Conservation (phyloP, 2,113 vertebrate species). For the Oncorhynchus kisutch region DNA sequence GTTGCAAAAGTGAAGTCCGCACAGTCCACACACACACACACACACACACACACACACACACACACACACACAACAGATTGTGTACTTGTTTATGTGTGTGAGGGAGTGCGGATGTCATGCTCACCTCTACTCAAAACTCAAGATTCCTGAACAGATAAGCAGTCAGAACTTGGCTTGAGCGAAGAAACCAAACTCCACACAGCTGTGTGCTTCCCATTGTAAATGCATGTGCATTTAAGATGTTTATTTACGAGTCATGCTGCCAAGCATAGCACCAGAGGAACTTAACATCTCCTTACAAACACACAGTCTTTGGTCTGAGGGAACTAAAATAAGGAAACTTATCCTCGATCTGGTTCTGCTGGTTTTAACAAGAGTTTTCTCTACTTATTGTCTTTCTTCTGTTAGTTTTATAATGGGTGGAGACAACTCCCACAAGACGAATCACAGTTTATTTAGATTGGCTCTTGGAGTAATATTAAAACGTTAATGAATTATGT, state of each 20-base stretch:
- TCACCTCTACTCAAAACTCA: conserved; percentile 26
- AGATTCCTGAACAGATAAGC: conserved; percentile 32
- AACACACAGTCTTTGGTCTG: neutral
- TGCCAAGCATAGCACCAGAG: conserved; percentile 16
- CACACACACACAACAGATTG: neutral
- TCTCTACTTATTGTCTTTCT: neutral
- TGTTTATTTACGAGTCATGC: conserved; percentile 19
- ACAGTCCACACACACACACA: neutral
- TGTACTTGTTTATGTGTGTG: conserved; percentile 1
- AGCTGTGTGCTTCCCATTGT: neutral
- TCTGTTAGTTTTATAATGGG: neutral
- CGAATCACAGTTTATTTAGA: neutral
- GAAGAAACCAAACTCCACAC: conserved; percentile 3
- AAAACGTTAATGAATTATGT: neutral
- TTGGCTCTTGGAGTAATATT: neutral
- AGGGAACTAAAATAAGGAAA: neutral
- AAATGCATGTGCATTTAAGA: neutral
- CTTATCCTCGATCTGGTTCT: neutral
- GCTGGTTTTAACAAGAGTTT: neutral
- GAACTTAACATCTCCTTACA: neutral
- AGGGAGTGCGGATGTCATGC: conserved; percentile 2
- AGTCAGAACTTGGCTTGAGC: conserved; percentile 11
- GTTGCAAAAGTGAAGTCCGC: neutral
- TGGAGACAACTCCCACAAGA: neutral
- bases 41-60: neutral